phyloP scores from a whole-genome alignment of 2,797 vertebrate species.

The Aeoliscus strigatus region DNA sequence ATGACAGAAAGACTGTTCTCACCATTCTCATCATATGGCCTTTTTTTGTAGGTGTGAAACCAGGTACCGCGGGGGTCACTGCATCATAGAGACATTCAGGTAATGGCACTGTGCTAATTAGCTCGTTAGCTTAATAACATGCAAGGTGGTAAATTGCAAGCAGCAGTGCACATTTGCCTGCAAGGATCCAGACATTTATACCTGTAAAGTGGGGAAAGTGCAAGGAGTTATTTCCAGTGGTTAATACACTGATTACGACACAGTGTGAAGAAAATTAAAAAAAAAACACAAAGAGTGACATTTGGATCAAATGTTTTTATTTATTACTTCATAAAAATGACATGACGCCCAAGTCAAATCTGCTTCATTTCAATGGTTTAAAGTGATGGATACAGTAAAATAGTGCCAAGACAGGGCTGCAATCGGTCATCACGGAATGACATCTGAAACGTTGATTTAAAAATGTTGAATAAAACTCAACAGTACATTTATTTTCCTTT shows the following conservation, averaged over 20 bases:
- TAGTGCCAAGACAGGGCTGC: constrained; percentile 39
- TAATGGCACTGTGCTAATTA: constrained; percentile 47
- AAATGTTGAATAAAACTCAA: constrained; percentile 75
- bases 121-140: constrained; percentile 26
- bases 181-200: constrained; percentile 9
- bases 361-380: constrained; percentile 38
- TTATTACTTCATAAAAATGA: constrained; percentile 54
- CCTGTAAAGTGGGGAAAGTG: not conserved
- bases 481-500: constrained; percentile 19
- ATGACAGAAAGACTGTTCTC: too few species aligned
- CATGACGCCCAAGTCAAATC: constrained; percentile 31
- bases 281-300: too few species aligned
- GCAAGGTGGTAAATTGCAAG: constrained; percentile 29
- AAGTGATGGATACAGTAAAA: constrained; percentile 41
- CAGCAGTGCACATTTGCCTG: constrained; percentile 22
- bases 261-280: too few species aligned
- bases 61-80: constrained; percentile 7
- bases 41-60: constrained; percentile 51
- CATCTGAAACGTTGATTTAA: constrained; percentile 18
- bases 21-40: too few species aligned
- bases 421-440: constrained; percentile 22
- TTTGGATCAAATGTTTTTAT: constrained; percentile 61
- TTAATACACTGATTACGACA: not conserved
- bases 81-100: constrained; percentile 15
- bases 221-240: not conserved